These are phyloP conservation scores for Ricordea florida DNA, from an alignment of 92 coral and sea anemone species.

Conservation along the genomic window DNA sequence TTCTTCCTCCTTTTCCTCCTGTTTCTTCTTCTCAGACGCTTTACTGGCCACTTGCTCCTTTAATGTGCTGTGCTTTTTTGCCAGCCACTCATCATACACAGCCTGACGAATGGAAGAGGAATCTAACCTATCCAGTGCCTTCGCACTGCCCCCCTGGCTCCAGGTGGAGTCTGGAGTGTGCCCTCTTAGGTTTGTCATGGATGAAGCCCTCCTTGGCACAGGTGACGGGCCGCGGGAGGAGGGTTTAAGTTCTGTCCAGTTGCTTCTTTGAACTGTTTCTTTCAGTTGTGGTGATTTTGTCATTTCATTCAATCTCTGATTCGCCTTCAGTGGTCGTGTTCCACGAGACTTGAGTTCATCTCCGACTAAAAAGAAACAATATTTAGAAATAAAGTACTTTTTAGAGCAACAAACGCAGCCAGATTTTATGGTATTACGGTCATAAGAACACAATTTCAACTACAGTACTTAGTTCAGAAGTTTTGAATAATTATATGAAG, in stretches of 20 bases:
- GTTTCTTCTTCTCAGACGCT: constrained; percentile 71
- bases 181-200: constrained; percentile 68
- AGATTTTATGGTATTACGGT: no score
- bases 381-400: no score
- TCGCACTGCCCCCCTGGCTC: constrained; percentile 50
- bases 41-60: constrained; percentile 67
- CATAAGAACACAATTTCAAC: no score
- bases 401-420: no score
- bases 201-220: constrained; percentile 70
- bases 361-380: neutral
- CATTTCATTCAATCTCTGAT: constrained; percentile 67
- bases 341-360: constrained; percentile 38
- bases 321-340: constrained; percentile 76
- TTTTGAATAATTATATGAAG: no score
- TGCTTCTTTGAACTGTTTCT: constrained; percentile 23
- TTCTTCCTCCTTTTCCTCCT: constrained; percentile 66
- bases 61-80: constrained; percentile 64
- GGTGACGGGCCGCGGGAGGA: constrained; percentile 18
- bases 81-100: constrained; percentile 82
- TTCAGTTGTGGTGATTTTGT: constrained; percentile 69
- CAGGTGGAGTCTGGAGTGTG: constrained; percentile 38
- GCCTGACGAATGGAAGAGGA: constrained; percentile 77
- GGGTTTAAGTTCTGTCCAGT: constrained; percentile 8
- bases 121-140: constrained; percentile 57
- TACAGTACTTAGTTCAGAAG: no score